phyloP scores from a whole-genome alignment of 2,113 vertebrate genomes.

The Gobius niger region DNA sequence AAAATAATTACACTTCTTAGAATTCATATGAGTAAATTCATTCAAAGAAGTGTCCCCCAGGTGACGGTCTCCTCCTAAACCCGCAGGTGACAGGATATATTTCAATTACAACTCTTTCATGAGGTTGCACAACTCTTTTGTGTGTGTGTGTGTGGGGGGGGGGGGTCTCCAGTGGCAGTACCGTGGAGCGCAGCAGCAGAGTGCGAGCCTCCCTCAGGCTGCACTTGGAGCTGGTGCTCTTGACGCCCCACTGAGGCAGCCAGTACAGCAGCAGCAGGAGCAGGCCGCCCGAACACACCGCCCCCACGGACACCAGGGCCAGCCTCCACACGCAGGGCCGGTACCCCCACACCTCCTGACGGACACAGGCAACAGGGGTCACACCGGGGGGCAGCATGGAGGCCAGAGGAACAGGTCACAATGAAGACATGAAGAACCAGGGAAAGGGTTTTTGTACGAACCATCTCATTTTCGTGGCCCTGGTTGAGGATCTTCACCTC shows the following conservation, averaged over 20 bases:
- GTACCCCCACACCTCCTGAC: conserved; percentile 89
- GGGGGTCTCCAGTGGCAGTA: too few relatives aligned
- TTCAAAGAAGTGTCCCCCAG: too few relatives aligned
- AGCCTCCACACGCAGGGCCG: conserved; percentile 84
- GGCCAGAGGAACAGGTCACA: background rate
- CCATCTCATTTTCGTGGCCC: conserved; percentile 92
- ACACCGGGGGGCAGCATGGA: background rate
- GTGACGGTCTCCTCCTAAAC: too few relatives aligned
- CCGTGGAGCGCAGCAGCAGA: conserved; percentile 88
- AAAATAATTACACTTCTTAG: too few relatives aligned
- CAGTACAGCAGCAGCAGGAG: conserved; percentile 94
- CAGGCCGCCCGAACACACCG: conserved; percentile 86
- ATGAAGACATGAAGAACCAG: background rate
- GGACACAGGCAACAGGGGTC: background rate
- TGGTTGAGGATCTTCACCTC: conserved; percentile 84
- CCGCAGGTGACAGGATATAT: too few relatives aligned
- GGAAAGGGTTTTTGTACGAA: conserved; percentile 42
- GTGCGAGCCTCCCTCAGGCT: conserved; percentile 81
- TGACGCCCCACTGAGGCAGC: conserved; percentile 92
- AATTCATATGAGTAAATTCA: too few relatives aligned
- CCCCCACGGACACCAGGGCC: conserved; percentile 81
- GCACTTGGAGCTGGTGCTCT: conserved; percentile 79
- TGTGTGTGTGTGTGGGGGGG: too few relatives aligned
- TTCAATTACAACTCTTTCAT: too few relatives aligned
- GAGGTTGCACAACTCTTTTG: too few relatives aligned